Base-by-base conservation (phyloP, 53 echinoderm and acorn worm species). In the Mesocentrotus franciscanus region DNA sequence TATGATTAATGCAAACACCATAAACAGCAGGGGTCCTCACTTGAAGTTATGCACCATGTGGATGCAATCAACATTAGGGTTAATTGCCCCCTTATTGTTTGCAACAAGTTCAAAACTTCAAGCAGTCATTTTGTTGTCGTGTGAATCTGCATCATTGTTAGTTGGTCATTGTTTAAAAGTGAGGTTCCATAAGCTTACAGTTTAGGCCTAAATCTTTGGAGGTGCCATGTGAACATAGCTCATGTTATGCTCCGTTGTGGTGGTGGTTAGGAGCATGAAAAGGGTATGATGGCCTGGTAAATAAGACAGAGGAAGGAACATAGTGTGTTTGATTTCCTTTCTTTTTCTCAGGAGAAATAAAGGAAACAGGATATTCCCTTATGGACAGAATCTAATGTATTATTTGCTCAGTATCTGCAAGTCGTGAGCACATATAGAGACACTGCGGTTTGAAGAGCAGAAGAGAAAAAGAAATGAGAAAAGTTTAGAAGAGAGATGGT, bases 301-400 rank as follows among this genome's bases (percentile, higher is more conserved):
- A 81, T 81, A 81, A 20, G 20, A 42, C 81, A 39, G 42, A 81
- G 81, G 81, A 81, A 81, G 81, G 81, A 81, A 81, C 81, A 42
- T 81, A 42, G 81, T 13, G 42, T 81, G 36, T 36, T 81, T 81
- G 81, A 81, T 81, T 81, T 81, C 81, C 81, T 81, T 81, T 81
- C 36, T 33, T 20, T 81, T 81, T 81, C 81, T 8, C 81, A 81
- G 33, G 81, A 81, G 22, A 81, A 81, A 18, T 39, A 20, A 9
- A 30, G 76, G 81, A 39, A 81, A 81, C 9, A 36, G 39, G 81
- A 81, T 81, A 81, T 81, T 81, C 81, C 42, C 81, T 20, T 36
- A 18, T 81, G 36, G 81, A 81, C 81, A 81, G 18, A 81, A 81
- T 81, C 16, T 39, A 39, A 81, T 33, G 81, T 81, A 81, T 16